Percentiles rank a stretch among this genome's conserved stretches.
These are phyloP conservation scores for Podarcis siculus DNA, from an alignment of 2,797 vertebrate genomes.

Conservation along the genomic window DNA sequence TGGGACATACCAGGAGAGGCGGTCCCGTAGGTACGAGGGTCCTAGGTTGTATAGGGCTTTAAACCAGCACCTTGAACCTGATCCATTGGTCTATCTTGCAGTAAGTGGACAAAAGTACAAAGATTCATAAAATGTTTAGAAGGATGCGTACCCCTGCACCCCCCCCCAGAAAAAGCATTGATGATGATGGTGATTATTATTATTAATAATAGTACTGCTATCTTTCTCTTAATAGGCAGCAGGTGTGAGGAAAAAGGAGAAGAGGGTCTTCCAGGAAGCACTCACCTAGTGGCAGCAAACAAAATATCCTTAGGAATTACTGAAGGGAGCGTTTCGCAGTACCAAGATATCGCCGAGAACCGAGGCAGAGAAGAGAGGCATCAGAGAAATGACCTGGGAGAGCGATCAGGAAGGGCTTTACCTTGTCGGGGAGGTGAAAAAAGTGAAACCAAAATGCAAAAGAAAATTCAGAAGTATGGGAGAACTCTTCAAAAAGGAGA, in stretches of 20 bases:
- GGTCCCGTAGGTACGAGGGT: too few species aligned
- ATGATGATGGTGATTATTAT: too few species aligned
- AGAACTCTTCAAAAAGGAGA: conserved; percentile 22
- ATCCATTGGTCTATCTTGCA: too few species aligned
- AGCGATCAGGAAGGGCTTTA: conserved; percentile 21
- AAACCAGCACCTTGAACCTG: too few species aligned
- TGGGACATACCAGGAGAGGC: too few species aligned
- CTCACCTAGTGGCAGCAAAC: background rate
- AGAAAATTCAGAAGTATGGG: background rate
- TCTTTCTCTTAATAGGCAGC: background rate
- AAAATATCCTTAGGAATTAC: background rate
- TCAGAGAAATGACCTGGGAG: conserved; percentile 34
- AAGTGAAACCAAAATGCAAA: background rate
- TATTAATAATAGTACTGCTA: background rate
- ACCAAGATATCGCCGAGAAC: conserved; percentile 42
- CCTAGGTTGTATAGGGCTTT: too few species aligned
- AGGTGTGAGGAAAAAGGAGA: background rate
- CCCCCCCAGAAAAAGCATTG: too few species aligned
- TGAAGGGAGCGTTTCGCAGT: background rate
- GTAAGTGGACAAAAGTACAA: too few species aligned
- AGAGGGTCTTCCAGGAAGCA: background rate
- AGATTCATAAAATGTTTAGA: too few species aligned
- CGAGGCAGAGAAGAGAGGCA: conserved; percentile 35
- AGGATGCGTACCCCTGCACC: too few species aligned
- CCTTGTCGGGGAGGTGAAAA: background rate